phyloP scores from a whole-genome alignment of 2,888 invertebrate species.

The Dryadula phaetusa region DNA sequence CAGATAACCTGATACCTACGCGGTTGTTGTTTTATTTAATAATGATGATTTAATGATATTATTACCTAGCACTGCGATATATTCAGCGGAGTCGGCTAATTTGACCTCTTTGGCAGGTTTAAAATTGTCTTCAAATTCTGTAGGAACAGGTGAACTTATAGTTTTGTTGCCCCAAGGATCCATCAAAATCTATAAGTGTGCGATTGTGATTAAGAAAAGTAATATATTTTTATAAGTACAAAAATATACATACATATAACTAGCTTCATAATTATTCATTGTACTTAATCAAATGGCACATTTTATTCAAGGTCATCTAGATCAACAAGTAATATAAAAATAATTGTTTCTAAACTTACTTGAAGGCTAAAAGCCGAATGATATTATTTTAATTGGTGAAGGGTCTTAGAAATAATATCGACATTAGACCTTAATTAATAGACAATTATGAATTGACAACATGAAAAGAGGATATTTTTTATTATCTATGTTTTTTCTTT shows the following conservation, averaged over 20 bases:
- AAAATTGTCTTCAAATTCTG: constrained; percentile 85
- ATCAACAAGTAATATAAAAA: neutral
- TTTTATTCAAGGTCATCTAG: constrained; percentile 4
- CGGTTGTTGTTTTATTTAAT: constrained; percentile 3
- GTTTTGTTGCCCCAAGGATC: constrained; percentile 79
- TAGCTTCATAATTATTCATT: neutral
- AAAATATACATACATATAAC: neutral
- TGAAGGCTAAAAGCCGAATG: constrained; percentile 49
- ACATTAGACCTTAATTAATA: constrained; percentile 9
- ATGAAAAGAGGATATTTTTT: neutral
- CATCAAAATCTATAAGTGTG: constrained; percentile 68
- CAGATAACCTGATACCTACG: constrained; percentile 42
- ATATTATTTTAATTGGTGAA: constrained; percentile 27
- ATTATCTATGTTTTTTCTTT: neutral
- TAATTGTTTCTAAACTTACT: constrained; percentile 41
- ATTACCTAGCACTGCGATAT: constrained; percentile 87
- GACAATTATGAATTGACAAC: constrained; percentile 23
- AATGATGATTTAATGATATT: constrained; percentile 27
- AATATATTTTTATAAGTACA: neutral
- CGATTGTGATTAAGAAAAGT: neutral
- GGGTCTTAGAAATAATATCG: constrained; percentile 19
- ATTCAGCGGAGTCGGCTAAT: constrained; percentile 86
- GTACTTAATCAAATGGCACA: neutral
- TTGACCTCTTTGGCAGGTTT: constrained; percentile 67
- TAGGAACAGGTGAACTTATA: constrained; percentile 56